Evolutionary conservation across 2,113 vertebrate species (phyloP).

Genomic region (Cardinalis cardinalis): DNA sequence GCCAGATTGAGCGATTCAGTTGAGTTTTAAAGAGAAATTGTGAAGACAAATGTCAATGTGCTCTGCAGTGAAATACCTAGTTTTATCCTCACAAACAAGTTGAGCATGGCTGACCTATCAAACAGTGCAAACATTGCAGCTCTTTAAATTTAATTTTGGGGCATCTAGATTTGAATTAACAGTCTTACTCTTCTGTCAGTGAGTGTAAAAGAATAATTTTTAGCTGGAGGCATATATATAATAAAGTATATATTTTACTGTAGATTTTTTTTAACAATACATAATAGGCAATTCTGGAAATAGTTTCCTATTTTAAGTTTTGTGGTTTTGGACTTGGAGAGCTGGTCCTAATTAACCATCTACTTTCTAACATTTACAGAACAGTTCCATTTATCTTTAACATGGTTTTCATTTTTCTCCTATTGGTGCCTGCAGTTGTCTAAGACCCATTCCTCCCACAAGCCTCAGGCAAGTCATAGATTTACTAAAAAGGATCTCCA

Average conservation of each 20-base stretch:
- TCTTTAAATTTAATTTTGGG: conserved; percentile 67
- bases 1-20: not conserved
- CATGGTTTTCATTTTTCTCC: conserved; percentile 79
- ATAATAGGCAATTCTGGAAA: conserved; percentile 81
- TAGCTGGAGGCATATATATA: conserved; percentile 72
- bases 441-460: conserved; percentile 67
- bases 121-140: conserved; percentile 61
- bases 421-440: conserved; percentile 72
- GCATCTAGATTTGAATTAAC: conserved; percentile 59
- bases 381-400: conserved; percentile 78
- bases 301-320: conserved; percentile 80
- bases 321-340: conserved; percentile 76
- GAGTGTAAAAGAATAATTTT: conserved; percentile 65
- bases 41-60: not conserved
- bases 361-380: conserved; percentile 78
- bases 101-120: conserved; percentile 23
- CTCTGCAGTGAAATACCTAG: conserved; percentile 3
- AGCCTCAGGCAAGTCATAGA: conserved; percentile 72
- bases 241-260: conserved; percentile 73
- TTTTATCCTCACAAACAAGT: conserved; percentile 31
- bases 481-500: conserved; percentile 42
- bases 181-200: conserved; percentile 56
- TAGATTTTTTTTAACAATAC: conserved; percentile 70
- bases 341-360: conserved; percentile 80
- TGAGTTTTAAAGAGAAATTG: not conserved